A percentile compares a stretch with the other conserved stretches of the same genome.
These are phyloP conservation scores for Karalla daura DNA, from an alignment of 2,797 vertebrate species.

Conservation along the genomic window DNA sequence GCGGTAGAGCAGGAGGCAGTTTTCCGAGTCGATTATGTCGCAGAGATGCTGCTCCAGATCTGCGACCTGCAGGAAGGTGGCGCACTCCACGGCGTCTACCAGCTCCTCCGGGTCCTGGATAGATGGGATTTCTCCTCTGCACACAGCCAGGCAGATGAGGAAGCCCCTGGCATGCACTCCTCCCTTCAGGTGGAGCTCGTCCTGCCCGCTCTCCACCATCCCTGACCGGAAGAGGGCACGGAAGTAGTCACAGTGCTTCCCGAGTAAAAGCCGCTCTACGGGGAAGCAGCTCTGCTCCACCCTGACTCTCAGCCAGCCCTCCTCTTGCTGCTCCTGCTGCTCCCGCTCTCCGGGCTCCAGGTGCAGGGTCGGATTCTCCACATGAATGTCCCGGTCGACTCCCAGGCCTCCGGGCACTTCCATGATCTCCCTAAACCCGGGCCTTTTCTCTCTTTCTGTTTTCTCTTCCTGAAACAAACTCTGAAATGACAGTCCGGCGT, in stretches of 20 bases:
- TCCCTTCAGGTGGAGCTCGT: conserved; percentile 87
- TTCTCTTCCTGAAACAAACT: conserved; percentile 36
- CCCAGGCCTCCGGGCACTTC: conserved; percentile 51
- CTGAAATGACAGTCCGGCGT: conserved; percentile 43
- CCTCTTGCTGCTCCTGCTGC: too few species aligned
- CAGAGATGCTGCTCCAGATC: conserved; percentile 85
- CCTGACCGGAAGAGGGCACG: conserved; percentile 93
- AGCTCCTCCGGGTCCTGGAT: conserved; percentile 86
- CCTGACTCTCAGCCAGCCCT: conserved; percentile 79
- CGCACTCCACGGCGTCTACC: conserved; percentile 90
- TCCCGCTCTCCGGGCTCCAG: conserved; percentile 28
- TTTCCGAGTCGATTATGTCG: conserved; percentile 89
- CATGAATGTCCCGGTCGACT: conserved; percentile 29
- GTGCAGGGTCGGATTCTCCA: conserved; percentile 35
- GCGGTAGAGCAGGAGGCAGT: conserved; percentile 91
- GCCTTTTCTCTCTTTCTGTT: too few species aligned
- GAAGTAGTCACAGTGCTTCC: conserved; percentile 90
- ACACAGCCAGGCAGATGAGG: conserved; percentile 85
- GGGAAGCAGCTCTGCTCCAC: conserved; percentile 89
- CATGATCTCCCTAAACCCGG: conserved; percentile 50
- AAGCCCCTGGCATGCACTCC: conserved; percentile 88
- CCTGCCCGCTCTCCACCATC: conserved; percentile 89
- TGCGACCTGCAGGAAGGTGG: conserved; percentile 92
- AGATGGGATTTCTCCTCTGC: conserved; percentile 85
- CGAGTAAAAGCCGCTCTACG: conserved; percentile 85